These are phyloP conservation scores for Lucifuga dentata DNA, from an alignment of 2,113 vertebrate genomes.

Conservation along the genomic window DNA sequence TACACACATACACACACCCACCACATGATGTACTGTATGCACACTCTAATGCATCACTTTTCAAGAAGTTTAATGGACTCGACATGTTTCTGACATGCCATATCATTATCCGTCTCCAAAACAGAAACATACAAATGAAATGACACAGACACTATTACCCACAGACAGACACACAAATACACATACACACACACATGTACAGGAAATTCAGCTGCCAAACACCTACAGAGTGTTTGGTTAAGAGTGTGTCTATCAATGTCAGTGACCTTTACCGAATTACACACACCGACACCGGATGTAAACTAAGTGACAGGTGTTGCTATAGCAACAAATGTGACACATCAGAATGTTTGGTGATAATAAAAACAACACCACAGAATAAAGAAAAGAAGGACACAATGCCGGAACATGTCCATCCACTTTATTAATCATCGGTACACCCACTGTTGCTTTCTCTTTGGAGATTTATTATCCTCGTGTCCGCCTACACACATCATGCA, in stretches of 20 bases:
- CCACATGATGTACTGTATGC: neutral
- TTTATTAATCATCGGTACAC: conserved; percentile 66
- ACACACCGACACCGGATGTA: neutral
- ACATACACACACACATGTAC: conserved; percentile 1
- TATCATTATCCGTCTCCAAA: neutral
- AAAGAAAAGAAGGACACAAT: conserved; percentile 17
- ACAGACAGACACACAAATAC: neutral
- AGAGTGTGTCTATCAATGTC: neutral
- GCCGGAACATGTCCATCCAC: conserved; percentile 56
- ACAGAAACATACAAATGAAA: neutral
- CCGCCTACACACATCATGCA: conserved; percentile 58
- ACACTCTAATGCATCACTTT: neutral
- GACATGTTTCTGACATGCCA: neutral
- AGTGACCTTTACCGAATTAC: conserved; percentile 12
- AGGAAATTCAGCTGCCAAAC: too few species aligned
- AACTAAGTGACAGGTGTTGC: conserved; percentile 40
- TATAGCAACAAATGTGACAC: conserved; percentile 50
- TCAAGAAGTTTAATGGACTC: neutral
- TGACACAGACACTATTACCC: neutral
- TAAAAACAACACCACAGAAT: neutral
- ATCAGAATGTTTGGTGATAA: conserved; percentile 13
- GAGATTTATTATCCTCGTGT: conserved; percentile 65
- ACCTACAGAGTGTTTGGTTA: neutral
- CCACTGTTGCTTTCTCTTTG: conserved; percentile 54
- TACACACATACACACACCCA: neutral